Base-by-base conservation (phyloP, 2,888 invertebrate species). In the Drosophila cyrtoloma region DNA sequence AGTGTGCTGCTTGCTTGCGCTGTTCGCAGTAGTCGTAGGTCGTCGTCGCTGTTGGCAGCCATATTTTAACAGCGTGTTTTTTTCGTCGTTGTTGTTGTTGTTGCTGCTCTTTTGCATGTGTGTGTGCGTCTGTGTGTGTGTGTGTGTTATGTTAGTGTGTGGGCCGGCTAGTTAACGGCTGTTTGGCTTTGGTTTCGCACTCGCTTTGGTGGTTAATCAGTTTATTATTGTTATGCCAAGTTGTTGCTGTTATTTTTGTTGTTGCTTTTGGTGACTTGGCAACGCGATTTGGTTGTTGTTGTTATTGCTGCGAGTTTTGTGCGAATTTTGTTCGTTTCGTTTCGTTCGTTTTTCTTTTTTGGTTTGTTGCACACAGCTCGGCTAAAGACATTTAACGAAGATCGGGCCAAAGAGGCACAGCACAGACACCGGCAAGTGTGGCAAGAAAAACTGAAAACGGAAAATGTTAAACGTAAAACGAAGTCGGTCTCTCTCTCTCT, bases 121-220 rank as follows among this genome's bases (percentile, higher is more conserved):
- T 55, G 10, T 55, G 30, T 37, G 12, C n/a, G 22, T 57, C 14
- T 61, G 16, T 51, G 10, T 56, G 42, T 58, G 42, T 51, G 50
- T 64, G 52, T 28, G n/a, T 62, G 51, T 64, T 51, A 26, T 47
- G 47, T 47, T 47, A 26, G 16, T 26, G 16, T 47, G 26, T 47
- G 16, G 9, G 47, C 16, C 81, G 81, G 78, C 78, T 81, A 77
- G 78, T 79, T 81, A 81, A 67, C 81, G 79, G 81, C 78, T 68
- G 52, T 77, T 81, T 65, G 63, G 42, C 57, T 81, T 78, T 80
- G 68, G 64, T 77, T 77, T 75, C 63, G 30, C 65, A 65, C 64
- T 64, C 55, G 44, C 71, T 71, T 76, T 66, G 65, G 66, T 76
- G 76, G 76, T 60, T 75, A 69, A 77, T 75, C 75, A 65, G 71